These are phyloP conservation scores for Drosophila lacteicornis DNA, from an alignment of 1,140 invertebrate genomes.

Conservation along the genomic window DNA sequence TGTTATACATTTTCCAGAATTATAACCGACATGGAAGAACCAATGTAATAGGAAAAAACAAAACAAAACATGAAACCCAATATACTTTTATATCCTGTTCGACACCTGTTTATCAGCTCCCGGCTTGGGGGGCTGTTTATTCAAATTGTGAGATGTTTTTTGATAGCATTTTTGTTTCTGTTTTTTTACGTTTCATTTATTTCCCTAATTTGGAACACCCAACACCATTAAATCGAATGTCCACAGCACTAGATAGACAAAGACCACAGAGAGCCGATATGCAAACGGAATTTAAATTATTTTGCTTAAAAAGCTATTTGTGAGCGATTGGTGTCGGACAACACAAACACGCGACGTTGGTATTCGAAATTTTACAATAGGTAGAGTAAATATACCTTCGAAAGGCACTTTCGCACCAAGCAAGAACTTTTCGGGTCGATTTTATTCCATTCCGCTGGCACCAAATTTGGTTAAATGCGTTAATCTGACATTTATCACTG, in stretches of 20 bases:
- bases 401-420: slow-evolving; percentile 8
- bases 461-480: slow-evolving; percentile 62
- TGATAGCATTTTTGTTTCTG: slow-evolving; percentile 28
- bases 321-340: slow-evolving; percentile 36
- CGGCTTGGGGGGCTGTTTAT: slow-evolving; percentile 50
- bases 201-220: slow-evolving; percentile 72
- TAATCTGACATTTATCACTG: slow-evolving; percentile 69
- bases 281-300: slow-evolving; percentile 66
- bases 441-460: slow-evolving; percentile 24
- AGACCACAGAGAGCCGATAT: slow-evolving; percentile 25
- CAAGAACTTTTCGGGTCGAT: background rate
- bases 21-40: background rate
- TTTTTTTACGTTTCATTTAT: slow-evolving; percentile 71
- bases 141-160: slow-evolving; percentile 53
- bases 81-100: slow-evolving; percentile 75
- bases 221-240: slow-evolving; percentile 74
- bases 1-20: background rate
- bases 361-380: slow-evolving; percentile 6
- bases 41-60: slow-evolving; percentile 1
- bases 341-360: slow-evolving; percentile 18
- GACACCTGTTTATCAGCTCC: slow-evolving; percentile 66
- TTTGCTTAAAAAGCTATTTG: slow-evolving; percentile 66
- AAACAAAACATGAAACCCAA: slow-evolving; percentile 31
- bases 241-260: slow-evolving; percentile 36
- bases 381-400: slow-evolving; percentile 15